A percentile compares a stretch with the other conserved stretches of the same genome.
Conservation (phyloP, 2,888 invertebrate species). For the Eutolmus rufibarbis region DNA sequence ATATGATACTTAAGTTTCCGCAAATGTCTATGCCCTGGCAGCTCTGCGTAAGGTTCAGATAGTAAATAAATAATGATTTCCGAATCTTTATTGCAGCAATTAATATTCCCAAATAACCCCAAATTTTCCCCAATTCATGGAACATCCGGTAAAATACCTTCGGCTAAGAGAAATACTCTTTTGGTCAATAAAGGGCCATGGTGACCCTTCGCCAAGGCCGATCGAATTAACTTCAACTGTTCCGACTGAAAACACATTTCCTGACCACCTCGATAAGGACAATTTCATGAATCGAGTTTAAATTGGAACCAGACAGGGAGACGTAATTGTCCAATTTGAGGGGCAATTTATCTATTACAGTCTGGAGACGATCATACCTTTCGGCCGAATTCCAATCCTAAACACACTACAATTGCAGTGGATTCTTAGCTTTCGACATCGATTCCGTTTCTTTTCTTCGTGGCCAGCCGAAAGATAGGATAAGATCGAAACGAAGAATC, state of each 20-base stretch:
- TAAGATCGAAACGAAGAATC: background rate
- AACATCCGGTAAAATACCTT: constrained; percentile 42
- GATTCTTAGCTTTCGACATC: constrained; percentile 33
- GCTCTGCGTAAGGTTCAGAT: background rate
- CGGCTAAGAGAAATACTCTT: constrained; percentile 36
- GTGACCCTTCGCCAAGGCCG: constrained; percentile 33
- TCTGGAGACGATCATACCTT: constrained; percentile 29
- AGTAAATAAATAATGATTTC: background rate
- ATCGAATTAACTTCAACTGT: constrained; percentile 41
- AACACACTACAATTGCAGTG: constrained; percentile 44
- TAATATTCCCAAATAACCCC: background rate
- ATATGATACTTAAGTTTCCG: too few relatives aligned
- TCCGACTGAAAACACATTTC: constrained; percentile 46
- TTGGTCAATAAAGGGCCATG: constrained; percentile 14
- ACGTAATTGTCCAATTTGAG: constrained; percentile 46
- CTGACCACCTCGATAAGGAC: constrained; percentile 42
- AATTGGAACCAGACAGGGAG: constrained; percentile 42
- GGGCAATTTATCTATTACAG: constrained; percentile 42
- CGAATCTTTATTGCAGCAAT: background rate
- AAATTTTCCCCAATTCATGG: constrained; percentile 11
- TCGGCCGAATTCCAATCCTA: constrained; percentile 43
- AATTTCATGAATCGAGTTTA: constrained; percentile 46
- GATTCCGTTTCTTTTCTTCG: background rate
- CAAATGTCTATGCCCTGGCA: background rate
- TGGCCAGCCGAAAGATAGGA: background rate